Evolutionary conservation across 2,888 invertebrate genomes (phyloP), one percentile per base, ranked within the genome.

Genomic region (Platypus cylindrus): DNA sequence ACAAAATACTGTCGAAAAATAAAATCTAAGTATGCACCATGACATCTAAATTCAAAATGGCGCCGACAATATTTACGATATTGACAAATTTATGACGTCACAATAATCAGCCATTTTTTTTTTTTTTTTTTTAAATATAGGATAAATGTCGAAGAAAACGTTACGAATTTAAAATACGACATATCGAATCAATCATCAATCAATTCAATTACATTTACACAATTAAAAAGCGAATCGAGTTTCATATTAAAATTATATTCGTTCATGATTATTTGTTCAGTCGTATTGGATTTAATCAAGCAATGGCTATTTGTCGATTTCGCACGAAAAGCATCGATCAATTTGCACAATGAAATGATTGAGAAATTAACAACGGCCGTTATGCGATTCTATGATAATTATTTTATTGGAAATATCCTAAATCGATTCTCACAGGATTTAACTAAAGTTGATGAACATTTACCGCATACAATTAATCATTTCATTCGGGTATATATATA

Each of bases 391-490:
- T 56, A 50, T 35, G 56, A 56, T 30, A 51, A 40, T 16, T 48
- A 48, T 38, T 52, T 55, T 34, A 53, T 56, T 25, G 56, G 55
- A 17, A 55, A 55, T 41, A 52, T 56, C 32, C 38, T 56, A 34
- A 56, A 55, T 33, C 46, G 56, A 35, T 44, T 55, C 44, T 52
- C 54, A 1, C 55, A 53, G 33, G 56, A 56, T 44, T 41, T 56
- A 30, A 44, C 38, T 9, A 37, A 48, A 9, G 45, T 54, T 30
- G 56, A 56, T 36, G 56, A 55, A 36, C 41, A 45, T 17, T 30
- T 56, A 16, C 50, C 53, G 3, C 40, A 47, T 9, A 46, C 45
- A 11, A 17, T 50, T 13, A 36, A 36, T 17, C 36, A 34, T 23
- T 39, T 50, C 14, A 33, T 44, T 17, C 34, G 36, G 40, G 49